Base-by-base conservation (phyloP, 1,140 invertebrate species). In the Meloidogyne chitwoodi region DNA sequence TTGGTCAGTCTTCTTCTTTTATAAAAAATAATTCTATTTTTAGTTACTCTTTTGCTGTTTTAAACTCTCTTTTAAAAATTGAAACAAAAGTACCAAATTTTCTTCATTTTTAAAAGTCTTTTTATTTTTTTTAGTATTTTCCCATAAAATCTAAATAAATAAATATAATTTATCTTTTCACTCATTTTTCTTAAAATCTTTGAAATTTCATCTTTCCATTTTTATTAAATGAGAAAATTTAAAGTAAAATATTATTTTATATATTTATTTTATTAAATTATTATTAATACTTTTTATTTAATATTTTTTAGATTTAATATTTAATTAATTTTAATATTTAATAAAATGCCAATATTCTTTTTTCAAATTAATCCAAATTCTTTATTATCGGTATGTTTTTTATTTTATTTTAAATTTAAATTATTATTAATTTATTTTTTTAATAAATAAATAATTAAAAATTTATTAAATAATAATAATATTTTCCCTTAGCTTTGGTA, bases 361-460 rank as follows among this genome's bases (percentile, higher is more conserved):
- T 73, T 73, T 27, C 70, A 64, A 16, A 64, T 73, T 73, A 61
- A 31, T 41, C 56, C 24, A 14, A 73, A 73, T 34, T 27, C 70
- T 16, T 62, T 73, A 34, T 64, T 73, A 38, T 73, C 70, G 56
- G 70, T 63, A 11, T 38, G 68, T 22, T n/a, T 8, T 67, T 67
- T 67, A 12, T 14, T 12, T 16, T 65, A n/a, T n/a, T n/a, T n/a
- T n/a, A n/a, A n/a, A n/a, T n/a, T n/a, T n/a, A n/a, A n/a, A n/a
- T n/a, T n/a, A n/a, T n/a, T n/a, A n/a, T 65, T 31, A 31, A 65
- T 27, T 65, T 14, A 11, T 65, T 31, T 2, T 14, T 65, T 65
- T 2, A 34, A 34, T 34, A 34, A 4, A 34, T 16, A 44, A 16
- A 16, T 16, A 44, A 16, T 44, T 38, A 38, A 44, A 44, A 1